Conservation (phyloP, 1,140 invertebrate species). For the Drosophila suzukii region DNA sequence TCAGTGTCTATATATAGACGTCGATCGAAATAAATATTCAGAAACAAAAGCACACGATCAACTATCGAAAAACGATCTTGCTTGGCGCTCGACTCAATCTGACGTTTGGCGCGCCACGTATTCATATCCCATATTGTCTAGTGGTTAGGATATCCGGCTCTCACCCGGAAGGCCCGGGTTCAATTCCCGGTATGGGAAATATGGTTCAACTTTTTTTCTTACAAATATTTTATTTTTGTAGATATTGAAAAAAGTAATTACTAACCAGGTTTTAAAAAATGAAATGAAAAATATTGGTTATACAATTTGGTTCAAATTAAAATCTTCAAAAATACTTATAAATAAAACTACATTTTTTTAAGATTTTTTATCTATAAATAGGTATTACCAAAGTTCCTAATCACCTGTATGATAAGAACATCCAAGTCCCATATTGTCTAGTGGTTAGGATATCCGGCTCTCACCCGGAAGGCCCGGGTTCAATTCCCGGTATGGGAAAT, state of each 20-base stretch:
- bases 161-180: constrained; percentile 94
- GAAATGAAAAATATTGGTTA: background rate
- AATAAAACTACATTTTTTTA: background rate
- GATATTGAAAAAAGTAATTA: too few relatives aligned
- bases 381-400: background rate
- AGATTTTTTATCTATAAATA: background rate
- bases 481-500: constrained; percentile 93
- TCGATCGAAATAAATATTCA: constrained; percentile 8
- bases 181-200: constrained; percentile 93
- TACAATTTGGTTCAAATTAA: background rate
- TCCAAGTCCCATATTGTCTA: constrained; percentile 86
- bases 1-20: constrained; percentile 21
- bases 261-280: background rate
- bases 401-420: background rate
- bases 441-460: constrained; percentile 94
- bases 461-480: constrained; percentile 94
- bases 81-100: background rate
- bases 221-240: background rate
- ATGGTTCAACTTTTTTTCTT: constrained; percentile 1
- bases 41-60: constrained; percentile 1
- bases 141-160: constrained; percentile 94
- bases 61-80: constrained; percentile 14
- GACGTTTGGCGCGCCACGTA: constrained; percentile 6
- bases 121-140: constrained; percentile 86
- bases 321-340: background rate